Base-by-base conservation (phyloP, 2,113 vertebrate genomes). In the Thermophis baileyi region DNA sequence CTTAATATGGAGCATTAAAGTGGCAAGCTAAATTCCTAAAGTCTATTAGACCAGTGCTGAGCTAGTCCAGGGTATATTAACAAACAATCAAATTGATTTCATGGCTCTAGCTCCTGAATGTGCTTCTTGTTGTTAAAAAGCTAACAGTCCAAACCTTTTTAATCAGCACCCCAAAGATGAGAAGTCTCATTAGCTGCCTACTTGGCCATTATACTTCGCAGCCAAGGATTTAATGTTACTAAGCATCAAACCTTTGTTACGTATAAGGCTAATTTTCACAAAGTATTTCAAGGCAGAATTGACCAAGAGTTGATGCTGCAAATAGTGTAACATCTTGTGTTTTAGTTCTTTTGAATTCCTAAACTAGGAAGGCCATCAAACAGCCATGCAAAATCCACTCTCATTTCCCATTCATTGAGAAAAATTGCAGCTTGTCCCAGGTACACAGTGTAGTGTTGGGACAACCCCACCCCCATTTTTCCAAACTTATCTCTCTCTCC, bases 81-180 rank as follows among this genome's bases (percentile, higher is more conserved):
- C 95, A 95, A 94, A 91, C 87, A 96, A 94, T 94, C 92, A 94
- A 96, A 97, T 96, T 95, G 96, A 96, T 96, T 96, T 96, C 95
- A 93, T 90, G 94, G 96, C 96, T 95, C 95, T 63, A 96, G 93
- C 95, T 95, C 93, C 92, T 96, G 95, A 95, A 94, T 85, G 89
- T 87, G 94, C 93, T 95, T 90, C 94, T 93, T 93, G 94, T 92
- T 94, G 94, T 94, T 92, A 95, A 96, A 97, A 94, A 95, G 93
- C 91, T 88, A 94, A 60, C 92, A 94, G 95, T 87, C 89, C 90
- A 93, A 85, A 94, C 93, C 92, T 95, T 96, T 95, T 94, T 91
- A 95, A 94, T 92, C 1, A 47, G 89, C 91, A 87, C 94, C 35
- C 50, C 93, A 1, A 0, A 91, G 93, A 95, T 94, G 93, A 95